Base-by-base conservation (phyloP, 2,888 invertebrate genomes). In the Drosophila antonietae region DNA sequence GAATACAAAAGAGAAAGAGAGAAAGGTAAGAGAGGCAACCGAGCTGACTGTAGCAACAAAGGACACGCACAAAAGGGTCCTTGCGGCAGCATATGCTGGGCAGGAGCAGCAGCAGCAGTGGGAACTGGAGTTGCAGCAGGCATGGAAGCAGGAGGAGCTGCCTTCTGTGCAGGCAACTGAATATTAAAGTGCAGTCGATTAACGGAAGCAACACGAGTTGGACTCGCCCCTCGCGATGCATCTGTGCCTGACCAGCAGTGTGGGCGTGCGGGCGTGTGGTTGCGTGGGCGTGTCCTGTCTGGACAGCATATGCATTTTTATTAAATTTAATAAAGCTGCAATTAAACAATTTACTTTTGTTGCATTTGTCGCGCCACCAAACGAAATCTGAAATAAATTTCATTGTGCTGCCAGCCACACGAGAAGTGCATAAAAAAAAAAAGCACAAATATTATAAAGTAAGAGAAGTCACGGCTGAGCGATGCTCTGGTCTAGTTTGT, bases 181-280 rank as follows among this genome's bases (percentile, higher is more conserved):
- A 83, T 86, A 79, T 83, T 70, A 81, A 88, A 85, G 88, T 88
- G 88, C 84, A 88, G 88, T 88, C 88, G 88, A 88, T 85, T 85
- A 85, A 88, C 88, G 81, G 75, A 75, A 73, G 69, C 70, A 39
- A 20, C 35, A 23, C 53, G 53, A 37, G 15, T 75, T 18, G 5
- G 18, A 41, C 9, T n/a, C n/a, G 37, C 37, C 74, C 66, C 57
- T 53, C n/a, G 39, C 53, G 35, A 65, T 23, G 49, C 53, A 69
- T 52, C 62, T 73, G 55, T 60, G 64, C 62, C 63, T 73, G 67
- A 15, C 58, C 28, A 33, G 49, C 2, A 23, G 23, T 23, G 23
- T 35, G n/a, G 28, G 28, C 28, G 28, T 3, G 28, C 2, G 28
- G 3, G 28, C 28, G 28, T 28, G 6, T 28, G 28, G 28, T 28